These are phyloP conservation scores for Chelon auratus DNA, from an alignment of 2,797 vertebrate species.

Conservation along the genomic window DNA sequence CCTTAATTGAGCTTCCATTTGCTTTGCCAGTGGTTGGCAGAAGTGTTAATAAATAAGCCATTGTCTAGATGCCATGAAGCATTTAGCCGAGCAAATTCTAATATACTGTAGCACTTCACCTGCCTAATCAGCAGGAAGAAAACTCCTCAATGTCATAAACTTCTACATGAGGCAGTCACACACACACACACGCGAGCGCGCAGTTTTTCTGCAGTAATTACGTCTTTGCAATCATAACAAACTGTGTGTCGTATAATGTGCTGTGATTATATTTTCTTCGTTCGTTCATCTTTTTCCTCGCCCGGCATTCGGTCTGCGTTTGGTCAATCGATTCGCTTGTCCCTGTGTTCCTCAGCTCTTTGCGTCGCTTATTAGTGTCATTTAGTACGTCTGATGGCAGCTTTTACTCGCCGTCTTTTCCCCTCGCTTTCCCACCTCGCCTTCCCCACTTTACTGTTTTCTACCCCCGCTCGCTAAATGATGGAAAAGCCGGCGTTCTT, in stretches of 20 bases:
- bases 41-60: slow-evolving; percentile 81
- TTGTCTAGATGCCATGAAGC: slow-evolving; percentile 79
- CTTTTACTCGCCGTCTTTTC: slow-evolving; percentile 23
- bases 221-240: slow-evolving; percentile 24
- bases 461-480: slow-evolving; percentile 27
- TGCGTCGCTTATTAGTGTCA: slow-evolving; percentile 63
- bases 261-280: slow-evolving; percentile 65
- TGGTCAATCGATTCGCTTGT: slow-evolving; percentile 62
- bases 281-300: slow-evolving; percentile 61
- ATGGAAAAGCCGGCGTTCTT: slow-evolving; percentile 58
- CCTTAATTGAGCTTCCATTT: slow-evolving; percentile 82
- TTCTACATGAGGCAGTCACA: slow-evolving; percentile 27
- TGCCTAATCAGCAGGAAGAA: slow-evolving; percentile 69
- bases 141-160: slow-evolving; percentile 68
- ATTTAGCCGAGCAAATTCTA: slow-evolving; percentile 78
- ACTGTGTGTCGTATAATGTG: slow-evolving; percentile 51
- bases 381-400: slow-evolving; percentile 56
- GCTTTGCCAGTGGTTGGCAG: slow-evolving; percentile 74
- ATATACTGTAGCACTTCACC: slow-evolving; percentile 78
- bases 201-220: slow-evolving; percentile 64
- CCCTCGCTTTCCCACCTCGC: slow-evolving; percentile 33
- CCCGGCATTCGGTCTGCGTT: slow-evolving; percentile 20
- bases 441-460: slow-evolving; percentile 31
- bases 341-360: slow-evolving; percentile 42
- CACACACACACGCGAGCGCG: slow-evolving; percentile 2